phyloP scores from a whole-genome alignment of 2,888 invertebrate genomes.

The Melanargia galathea region DNA sequence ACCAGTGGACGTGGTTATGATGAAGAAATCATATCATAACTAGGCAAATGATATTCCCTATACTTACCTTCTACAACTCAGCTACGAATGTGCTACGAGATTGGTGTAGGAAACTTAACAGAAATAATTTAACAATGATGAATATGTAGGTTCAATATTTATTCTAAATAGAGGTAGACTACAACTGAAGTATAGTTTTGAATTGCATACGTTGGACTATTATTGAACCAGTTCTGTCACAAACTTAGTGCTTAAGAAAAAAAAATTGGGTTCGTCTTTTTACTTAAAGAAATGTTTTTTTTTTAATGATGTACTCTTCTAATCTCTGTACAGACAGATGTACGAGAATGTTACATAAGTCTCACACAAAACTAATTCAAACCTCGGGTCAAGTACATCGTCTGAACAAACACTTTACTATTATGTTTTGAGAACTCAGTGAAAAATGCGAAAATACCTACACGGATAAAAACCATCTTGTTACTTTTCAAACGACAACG shows the following conservation, averaged over 20 bases:
- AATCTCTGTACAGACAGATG: not conserved
- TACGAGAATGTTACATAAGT: not conserved
- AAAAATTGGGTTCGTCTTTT: too few relatives aligned
- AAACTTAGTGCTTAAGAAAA: too few relatives aligned
- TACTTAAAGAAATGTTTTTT: too few relatives aligned
- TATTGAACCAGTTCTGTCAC: not conserved
- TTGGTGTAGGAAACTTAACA: not conserved
- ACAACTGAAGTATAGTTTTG: too few relatives aligned
- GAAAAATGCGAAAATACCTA: not conserved
- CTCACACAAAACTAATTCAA: not conserved
- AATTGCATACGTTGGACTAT: too few relatives aligned
- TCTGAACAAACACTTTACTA: not conserved
- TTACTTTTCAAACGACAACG: constrained; percentile 43
- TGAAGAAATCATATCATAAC: not conserved
- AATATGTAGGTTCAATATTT: not conserved
- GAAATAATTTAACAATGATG: not conserved
- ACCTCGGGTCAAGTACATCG: not conserved
- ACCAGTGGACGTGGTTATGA: constrained; percentile 55
- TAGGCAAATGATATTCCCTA: not conserved
- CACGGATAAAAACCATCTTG: not conserved
- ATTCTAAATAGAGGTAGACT: not conserved
- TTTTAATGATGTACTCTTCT: too few relatives aligned
- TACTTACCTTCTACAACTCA: not conserved
- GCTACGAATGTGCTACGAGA: not conserved
- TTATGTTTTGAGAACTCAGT: not conserved